Base-by-base conservation (phyloP, 1,140 invertebrate genomes). In the Ptiloglossa arizonensis region DNA sequence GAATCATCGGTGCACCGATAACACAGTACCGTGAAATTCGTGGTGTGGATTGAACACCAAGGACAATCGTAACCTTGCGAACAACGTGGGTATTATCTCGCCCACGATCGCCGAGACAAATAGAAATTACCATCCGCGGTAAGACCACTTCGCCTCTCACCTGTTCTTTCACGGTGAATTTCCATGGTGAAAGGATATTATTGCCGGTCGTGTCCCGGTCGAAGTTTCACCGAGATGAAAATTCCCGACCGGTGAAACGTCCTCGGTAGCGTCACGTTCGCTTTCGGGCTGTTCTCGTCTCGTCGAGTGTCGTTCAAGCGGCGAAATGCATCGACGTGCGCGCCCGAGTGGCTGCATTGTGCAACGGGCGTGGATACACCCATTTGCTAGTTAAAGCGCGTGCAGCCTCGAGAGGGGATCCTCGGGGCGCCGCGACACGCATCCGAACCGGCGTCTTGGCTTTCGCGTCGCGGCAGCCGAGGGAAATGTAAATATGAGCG, bases 301-400 rank as follows among this genome's bases (percentile, higher is more conserved):
- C 32, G 32, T 60, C 57, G 57, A 60, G 57, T 60, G 57, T 19
- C 57, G 57, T 60, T 38, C 29, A 22, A 41, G 6, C 59, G 24
- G 1, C 15, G 62, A 52, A n/a, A 29, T 32, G 35, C 32, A 29
- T 73, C 60, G 46, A 73, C 60, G 24, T 64, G 48, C 35, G 62
- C 22, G 41, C 17, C 22, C 17, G 57, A 27, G 24, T 52, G 35
- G 52, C 52, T 57, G 67, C 67, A 57, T 70, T 46, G 54, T 57
- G 19, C 13, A 46, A 38, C 50, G 11, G 11, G 35, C 67, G 35
- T 5, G 32, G 32, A 44, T 73, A 41, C 11, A 52, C 60, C 32
- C 27, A 63, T 67, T 74, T 54, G 71, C 71, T 74, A 54, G 71
- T 54, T 74, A 67, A 66, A 74, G 24, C 71, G 57, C 22, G 62